phyloP scores from a whole-genome alignment of 2,797 vertebrate genomes.

The Lithobates pipiens region DNA sequence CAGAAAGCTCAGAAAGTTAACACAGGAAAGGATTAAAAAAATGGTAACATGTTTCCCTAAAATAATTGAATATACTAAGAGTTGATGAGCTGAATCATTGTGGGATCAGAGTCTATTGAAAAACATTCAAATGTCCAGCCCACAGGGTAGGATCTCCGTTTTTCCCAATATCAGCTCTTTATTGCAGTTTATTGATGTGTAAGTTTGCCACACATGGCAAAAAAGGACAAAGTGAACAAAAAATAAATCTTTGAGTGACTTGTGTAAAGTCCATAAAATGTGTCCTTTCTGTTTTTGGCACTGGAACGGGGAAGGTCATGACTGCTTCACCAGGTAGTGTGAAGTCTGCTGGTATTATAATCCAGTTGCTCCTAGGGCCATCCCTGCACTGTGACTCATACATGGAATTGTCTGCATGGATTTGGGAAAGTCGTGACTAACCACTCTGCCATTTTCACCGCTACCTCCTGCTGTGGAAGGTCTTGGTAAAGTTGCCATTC shows the following conservation, averaged over 20 bases:
- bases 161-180: conserved; percentile 75
- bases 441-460: conserved; percentile 95
- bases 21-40: conserved; percentile 25
- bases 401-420: conserved; percentile 97
- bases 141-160: conserved; percentile 54
- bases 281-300: conserved; percentile 79
- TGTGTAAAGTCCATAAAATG: conserved; percentile 73
- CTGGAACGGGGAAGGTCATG: conserved; percentile 74
- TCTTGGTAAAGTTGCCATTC: conserved; percentile 93
- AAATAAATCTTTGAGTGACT: conserved; percentile 73
- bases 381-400: conserved; percentile 97
- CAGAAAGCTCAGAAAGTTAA: conserved; percentile 30
- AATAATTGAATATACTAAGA: conserved; percentile 61
- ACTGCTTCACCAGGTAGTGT: conserved; percentile 64
- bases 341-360: conserved; percentile 84
- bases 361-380: conserved; percentile 96
- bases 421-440: conserved; percentile 97
- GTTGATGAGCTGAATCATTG: conserved; percentile 56
- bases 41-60: conserved; percentile 45
- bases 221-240: conserved; percentile 57
- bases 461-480: conserved; percentile 87
- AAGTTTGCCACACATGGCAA: conserved; percentile 65
- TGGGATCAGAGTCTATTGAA: conserved; percentile 58
- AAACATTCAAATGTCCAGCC: conserved; percentile 59
- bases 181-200: conserved; percentile 74